Conservation (phyloP, 2,113 vertebrate genomes). For the Pterocles gutturalis region DNA sequence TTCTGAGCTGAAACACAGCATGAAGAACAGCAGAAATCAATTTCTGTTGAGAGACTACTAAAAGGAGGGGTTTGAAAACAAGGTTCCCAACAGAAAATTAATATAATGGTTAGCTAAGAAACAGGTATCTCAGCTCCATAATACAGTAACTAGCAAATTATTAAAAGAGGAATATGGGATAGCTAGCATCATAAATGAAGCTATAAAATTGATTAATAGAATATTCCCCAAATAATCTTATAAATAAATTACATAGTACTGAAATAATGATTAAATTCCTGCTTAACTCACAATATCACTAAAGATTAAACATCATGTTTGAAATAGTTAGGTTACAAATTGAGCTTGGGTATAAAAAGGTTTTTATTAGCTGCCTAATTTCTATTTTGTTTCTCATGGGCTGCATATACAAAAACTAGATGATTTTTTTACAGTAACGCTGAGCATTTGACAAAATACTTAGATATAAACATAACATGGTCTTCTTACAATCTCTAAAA, state of each 20-base stretch:
- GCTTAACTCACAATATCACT: neutral
- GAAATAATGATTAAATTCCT: neutral
- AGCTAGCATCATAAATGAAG: neutral
- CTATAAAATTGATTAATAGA: neutral
- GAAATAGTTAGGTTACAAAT: neutral
- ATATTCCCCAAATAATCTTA: neutral
- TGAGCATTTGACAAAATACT: neutral
- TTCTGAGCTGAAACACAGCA: neutral
- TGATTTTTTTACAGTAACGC: neutral
- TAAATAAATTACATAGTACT: neutral
- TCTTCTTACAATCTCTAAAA: neutral
- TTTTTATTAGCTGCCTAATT: neutral
- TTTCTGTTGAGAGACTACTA: neutral
- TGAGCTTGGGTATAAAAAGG: neutral
- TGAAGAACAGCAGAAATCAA: neutral
- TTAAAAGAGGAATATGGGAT: neutral
- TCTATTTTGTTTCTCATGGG: neutral
- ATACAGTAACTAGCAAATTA: neutral
- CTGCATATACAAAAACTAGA: neutral
- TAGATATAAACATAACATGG: neutral
- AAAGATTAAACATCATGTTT: neutral
- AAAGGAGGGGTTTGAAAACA: neutral
- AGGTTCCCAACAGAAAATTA: neutral
- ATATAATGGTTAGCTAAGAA: neutral
- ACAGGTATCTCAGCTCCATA: neutral